phyloP scores from a whole-genome alignment of 2,888 invertebrate species.

The Itoplectis maculator region DNA sequence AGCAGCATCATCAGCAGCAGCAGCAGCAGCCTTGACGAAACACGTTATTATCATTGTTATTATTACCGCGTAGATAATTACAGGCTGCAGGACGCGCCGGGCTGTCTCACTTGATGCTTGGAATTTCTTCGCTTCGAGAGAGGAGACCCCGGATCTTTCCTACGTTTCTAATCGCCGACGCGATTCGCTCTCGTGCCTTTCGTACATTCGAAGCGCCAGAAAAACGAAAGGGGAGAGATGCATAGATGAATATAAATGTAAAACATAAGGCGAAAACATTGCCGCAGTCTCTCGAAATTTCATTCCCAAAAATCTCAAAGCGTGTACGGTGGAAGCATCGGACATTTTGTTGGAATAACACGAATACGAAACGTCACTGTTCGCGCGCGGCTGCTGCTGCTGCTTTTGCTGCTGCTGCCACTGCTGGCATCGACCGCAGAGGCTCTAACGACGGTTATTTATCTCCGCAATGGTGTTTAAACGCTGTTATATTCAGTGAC shows the following conservation, averaged over 20 bases:
- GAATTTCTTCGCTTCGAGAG: conserved; percentile 17
- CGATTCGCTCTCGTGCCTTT: not conserved
- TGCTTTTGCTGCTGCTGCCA: no score
- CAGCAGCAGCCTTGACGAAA: not conserved
- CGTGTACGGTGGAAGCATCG: no score
- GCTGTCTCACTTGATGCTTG: conserved; percentile 24
- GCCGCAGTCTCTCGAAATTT: not conserved
- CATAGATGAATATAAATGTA: not conserved
- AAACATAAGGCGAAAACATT: not conserved
- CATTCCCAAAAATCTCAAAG: not conserved
- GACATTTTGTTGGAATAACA: not conserved
- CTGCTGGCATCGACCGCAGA: conserved; percentile 1
- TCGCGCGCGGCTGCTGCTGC: no score
- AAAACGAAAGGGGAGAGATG: not conserved
- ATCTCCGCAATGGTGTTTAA: not conserved
- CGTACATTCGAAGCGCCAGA: not conserved
- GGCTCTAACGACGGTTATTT: conserved; percentile 6
- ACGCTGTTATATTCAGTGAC: conserved; percentile 11
- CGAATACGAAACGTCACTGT: not conserved
- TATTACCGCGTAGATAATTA: conserved; percentile 56
- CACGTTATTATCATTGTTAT: conserved; percentile 42
- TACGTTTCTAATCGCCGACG: conserved; percentile 16
- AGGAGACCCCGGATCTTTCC: not conserved
- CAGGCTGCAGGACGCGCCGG: conserved; percentile 41
- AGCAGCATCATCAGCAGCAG: no score